Evolutionary conservation across 2,113 vertebrate species (phyloP), one percentile per base, ranked within the genome.

Genomic region (Todiramphus chloris): DNA sequence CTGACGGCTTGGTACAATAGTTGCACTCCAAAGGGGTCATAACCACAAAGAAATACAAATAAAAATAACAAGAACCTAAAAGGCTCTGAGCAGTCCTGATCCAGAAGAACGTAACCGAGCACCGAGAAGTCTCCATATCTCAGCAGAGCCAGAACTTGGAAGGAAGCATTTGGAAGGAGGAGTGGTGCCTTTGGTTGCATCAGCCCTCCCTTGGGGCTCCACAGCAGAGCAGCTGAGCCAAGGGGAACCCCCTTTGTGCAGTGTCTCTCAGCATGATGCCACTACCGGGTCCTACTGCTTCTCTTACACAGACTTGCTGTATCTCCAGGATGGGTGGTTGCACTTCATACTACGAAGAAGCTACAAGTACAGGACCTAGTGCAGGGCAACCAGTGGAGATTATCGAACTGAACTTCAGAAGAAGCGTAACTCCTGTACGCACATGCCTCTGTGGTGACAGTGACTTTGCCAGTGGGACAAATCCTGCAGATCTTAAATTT

Each of bases 371-470:
- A 18, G 19, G 23, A 51, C 19, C 46, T 7, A 39, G 39, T 1
- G 1, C 25, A 10, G 16, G 21, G 41, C 76, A 70, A 23, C 9
- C 64, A 68, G 10, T 1, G 3, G n/a, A 33, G 50, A 41, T 43
- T 3, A 5, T 39, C 44, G 6, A 10, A 5, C 53, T 4, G 27
- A 23, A 2, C 44, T 48, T 15, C 67, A 43, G 79, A 2, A 74
- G 50, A 0, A 39, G 27, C 33, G 1, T 2, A n/a, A 56, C 35
- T 43, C 78, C 0, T 16, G 4, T 3, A 18, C 14, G 17, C 44
- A 9, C 30, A 5, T 11, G 24, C 37, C 41, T 83, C 35, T 5
- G 56, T 41, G 63, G 69, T 41, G 46, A 43, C 55, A 39, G 3
- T 2, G 43, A 11, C 41, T 59, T 27, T 10, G 3, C 35, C 33